Evolutionary conservation across 2,113 vertebrate species (phyloP).

Genomic region (Scolopax mira): DNA sequence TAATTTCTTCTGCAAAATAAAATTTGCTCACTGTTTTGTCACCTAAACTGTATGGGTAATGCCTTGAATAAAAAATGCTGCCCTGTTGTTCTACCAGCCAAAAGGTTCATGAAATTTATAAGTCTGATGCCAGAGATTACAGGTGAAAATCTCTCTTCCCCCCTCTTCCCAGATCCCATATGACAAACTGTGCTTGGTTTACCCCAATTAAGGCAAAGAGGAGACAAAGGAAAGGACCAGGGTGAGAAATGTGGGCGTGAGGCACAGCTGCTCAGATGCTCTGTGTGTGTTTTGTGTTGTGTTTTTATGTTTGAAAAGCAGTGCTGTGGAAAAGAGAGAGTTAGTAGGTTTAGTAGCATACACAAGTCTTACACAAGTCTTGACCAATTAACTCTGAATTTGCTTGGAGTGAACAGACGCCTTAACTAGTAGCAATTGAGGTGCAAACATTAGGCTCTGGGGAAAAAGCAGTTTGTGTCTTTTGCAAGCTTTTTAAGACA

Average conservation of each 20-base stretch:
- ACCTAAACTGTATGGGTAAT: not conserved
- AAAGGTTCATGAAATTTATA: not conserved
- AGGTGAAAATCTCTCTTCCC: not conserved
- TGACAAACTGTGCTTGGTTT: rapidly evolving
- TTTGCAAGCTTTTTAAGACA: not conserved
- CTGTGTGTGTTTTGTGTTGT: not conserved
- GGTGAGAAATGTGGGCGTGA: rapidly evolving
- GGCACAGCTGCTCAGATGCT: not conserved
- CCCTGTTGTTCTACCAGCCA: not conserved
- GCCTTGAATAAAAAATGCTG: not conserved
- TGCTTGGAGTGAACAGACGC: rapidly evolving
- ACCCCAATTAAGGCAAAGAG: rapidly evolving
- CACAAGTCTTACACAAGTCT: rapidly evolving
- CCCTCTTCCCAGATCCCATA: not conserved
- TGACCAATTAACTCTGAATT: not conserved
- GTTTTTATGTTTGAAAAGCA: not conserved
- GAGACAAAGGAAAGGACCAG: not conserved
- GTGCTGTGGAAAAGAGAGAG: not conserved
- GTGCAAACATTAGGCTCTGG: not conserved
- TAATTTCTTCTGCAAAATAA: not conserved
- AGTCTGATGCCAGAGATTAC: not conserved
- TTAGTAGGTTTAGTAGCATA: not conserved
- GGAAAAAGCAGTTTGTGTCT: not conserved
- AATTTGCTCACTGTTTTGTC: not conserved
- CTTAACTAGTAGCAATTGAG: not conserved